phyloP scores from a whole-genome alignment of 2,113 vertebrate species.

The Acrocephalus arundinaceus region DNA sequence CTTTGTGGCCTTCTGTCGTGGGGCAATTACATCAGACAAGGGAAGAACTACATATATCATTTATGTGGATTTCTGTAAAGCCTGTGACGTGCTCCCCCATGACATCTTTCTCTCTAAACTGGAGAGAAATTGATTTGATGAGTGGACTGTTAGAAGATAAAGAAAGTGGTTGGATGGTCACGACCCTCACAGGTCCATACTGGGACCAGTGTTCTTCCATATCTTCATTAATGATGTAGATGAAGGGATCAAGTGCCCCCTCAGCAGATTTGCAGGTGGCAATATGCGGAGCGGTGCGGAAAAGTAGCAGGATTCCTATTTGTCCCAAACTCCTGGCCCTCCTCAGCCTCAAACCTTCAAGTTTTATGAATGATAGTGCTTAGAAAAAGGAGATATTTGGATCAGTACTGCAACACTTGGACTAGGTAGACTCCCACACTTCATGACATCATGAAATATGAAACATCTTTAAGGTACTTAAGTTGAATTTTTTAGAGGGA shows the following conservation, averaged over 20 bases:
- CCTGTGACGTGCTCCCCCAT: fast-evolving
- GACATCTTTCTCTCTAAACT: background rate
- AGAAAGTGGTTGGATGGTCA: background rate
- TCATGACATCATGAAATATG: background rate
- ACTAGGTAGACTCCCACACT: background rate
- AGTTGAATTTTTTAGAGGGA: background rate
- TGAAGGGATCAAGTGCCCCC: background rate
- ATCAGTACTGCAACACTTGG: background rate
- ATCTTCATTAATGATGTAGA: background rate
- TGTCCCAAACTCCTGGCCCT: background rate
- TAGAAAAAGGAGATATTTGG: background rate
- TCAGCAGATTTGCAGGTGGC: background rate
- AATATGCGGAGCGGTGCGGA: background rate
- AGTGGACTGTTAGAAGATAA: background rate
- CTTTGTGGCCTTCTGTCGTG: background rate
- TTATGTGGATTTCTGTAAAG: background rate
- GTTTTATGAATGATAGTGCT: background rate
- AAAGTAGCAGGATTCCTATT: background rate
- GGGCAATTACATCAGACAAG: background rate
- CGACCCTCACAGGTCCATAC: background rate
- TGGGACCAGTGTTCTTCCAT: background rate
- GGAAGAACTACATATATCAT: background rate
- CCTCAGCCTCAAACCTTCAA: background rate
- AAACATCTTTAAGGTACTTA: background rate
- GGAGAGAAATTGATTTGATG: background rate